Percentiles rank a stretch among this genome's conserved stretches.
Conservation (phyloP, 2,888 invertebrate species). For the Apoda limacodes region DNA sequence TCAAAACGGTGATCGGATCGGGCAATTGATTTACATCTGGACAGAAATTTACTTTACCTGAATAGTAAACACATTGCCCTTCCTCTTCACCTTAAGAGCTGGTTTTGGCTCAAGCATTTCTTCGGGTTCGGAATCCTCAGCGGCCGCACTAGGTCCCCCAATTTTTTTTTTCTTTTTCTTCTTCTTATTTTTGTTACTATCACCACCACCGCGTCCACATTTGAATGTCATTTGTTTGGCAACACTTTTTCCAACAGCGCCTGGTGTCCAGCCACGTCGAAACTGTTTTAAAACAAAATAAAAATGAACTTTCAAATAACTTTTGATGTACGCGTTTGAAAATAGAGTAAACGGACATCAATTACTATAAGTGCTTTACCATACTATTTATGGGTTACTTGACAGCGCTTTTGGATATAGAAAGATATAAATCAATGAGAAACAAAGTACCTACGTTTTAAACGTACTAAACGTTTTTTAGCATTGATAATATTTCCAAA, state of each 20-base stretch:
- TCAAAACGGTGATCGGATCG: too few relatives aligned
- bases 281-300: slow-evolving; percentile 26
- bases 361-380: too few relatives aligned
- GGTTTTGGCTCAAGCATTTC: slow-evolving; percentile 70
- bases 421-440: too few relatives aligned
- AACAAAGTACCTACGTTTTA: too few relatives aligned
- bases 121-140: slow-evolving; percentile 54
- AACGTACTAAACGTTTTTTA: too few relatives aligned
- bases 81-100: slow-evolving; percentile 73
- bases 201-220: slow-evolving; percentile 41
- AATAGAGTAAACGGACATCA: too few relatives aligned
- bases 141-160: slow-evolving; percentile 31
- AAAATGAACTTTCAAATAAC: neutral
- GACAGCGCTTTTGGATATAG: neutral
- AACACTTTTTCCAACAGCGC: slow-evolving; percentile 63
- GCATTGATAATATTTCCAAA: too few relatives aligned
- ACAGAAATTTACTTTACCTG: too few relatives aligned
- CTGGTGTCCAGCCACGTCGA: slow-evolving; percentile 70
- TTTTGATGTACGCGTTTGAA: too few relatives aligned
- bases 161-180: slow-evolving; percentile 41
- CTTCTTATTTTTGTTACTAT: slow-evolving; percentile 48
- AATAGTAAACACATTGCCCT: slow-evolving; percentile 73
- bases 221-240: slow-evolving; percentile 57
- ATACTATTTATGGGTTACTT: slow-evolving; percentile 1
- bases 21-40: too few relatives aligned